Evolutionary conservation across 2,113 vertebrate genomes (phyloP), one percentile per base, ranked within the genome.

Genomic region (Probosciger aterrimus): DNA sequence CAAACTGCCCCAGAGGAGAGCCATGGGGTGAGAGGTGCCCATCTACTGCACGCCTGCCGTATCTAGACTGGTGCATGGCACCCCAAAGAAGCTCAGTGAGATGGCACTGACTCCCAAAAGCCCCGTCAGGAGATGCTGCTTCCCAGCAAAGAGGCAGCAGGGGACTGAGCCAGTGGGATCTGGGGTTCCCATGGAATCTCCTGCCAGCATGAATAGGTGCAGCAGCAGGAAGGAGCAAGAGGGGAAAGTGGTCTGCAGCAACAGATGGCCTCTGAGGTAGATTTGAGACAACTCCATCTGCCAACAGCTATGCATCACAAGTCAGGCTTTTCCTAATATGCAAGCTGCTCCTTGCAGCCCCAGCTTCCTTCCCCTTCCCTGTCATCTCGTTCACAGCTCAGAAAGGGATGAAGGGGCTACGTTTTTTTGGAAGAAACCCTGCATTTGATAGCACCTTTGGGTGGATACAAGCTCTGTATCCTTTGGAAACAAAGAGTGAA

Each of bases 251-350:
- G 44, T 47, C 65, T 76, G 81, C 77, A 92, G 92, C 92, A 92
- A 95, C 71, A 85, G 55, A 78, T 47, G 67, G 91, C 70, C 92
- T 96, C 97, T 97, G 98, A 98, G 98, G 98, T 98, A 98, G 98
- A 89, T 95, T 62, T 76, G 88, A 94, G 64, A 93, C 82, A 79
- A 91, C 67, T 91, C 73, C 92, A 79, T 90, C 96, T 88, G 96
- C 92, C 94, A 96, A 67, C 88, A 71, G 92, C 84, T 87, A 71
- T 0, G 3, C 0, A 1, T 83, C 83, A 95, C 83, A 84, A 90
- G 79, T 88, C 88, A 79, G 91, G 93, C 86, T 88, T 64, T 75
- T 95, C 91, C 86, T 84, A 95, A 78, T 9, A 59, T 9, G 15
- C 71, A 62, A 76, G 71, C 86, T 76, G 27, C 50, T 76, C 63